Evolutionary conservation across 1,140 invertebrate genomes (phyloP), one percentile per base, ranked within the genome.

Genomic region (Archivesica marissinica): DNA sequence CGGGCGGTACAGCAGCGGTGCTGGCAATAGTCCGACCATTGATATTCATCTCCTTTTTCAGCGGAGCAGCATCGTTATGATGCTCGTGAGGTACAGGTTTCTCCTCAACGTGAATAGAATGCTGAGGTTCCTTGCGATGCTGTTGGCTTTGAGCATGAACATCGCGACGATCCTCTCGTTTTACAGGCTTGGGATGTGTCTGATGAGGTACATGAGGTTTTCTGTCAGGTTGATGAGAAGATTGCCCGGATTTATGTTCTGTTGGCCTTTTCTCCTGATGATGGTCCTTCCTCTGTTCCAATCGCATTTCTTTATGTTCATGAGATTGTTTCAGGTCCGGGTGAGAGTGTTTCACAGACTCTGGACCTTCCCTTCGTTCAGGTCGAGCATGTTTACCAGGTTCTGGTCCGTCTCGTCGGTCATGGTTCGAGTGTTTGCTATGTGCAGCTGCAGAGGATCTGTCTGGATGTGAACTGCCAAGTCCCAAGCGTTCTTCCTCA

Each of bases 341-440:
- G 28, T 56, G 52, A 23, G 52, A n/a, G n/a, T 20, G 20, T 56
- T 56, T 56, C 20, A 17, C n/a, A 9, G 28, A 17, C 20, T 56
- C 52, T 23, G 6, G 20, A 11, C 6, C 6, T 23, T 56, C 52
- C 6, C 20, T 4, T 39, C 23, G 28, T 17, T 76, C 74, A n/a
- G 33, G 74, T 56, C 59, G 44, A 33, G 25, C 33, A 44, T 72
- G 66, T 72, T 44, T 64, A 33, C n/a, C 28, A 2, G 13, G 44
- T 25, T 72, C 52, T 59, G 47, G 74, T 76, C 56, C 30, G 20
- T 79, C 77, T 15, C 77, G 64, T n/a, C 44, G 80, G 28, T 83
- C 80, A 52, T 81, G 78, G 33, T 54, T 81, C 0, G 61, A 15
- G 68, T 83, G 80, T 75, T 72, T 83, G 56, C 25, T 17, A 23